Conservation (phyloP, 1,140 invertebrate species). For the Procambarus clarkii region DNA sequence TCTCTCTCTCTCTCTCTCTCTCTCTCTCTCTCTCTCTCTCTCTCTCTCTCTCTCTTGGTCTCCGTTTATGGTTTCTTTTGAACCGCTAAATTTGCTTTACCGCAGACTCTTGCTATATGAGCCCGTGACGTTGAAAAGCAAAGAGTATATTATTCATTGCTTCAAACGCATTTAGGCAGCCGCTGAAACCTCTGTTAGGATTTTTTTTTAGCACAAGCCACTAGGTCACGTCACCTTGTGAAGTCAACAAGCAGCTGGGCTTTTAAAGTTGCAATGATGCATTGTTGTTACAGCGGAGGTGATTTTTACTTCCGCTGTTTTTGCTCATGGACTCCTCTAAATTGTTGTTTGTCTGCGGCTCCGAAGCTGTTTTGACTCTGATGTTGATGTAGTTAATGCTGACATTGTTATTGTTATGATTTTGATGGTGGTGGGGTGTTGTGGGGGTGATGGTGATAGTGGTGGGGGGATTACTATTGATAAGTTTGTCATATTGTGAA, state of each 20-base stretch:
- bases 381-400: not conserved
- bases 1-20: constrained; percentile 4
- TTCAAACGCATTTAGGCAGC: too few relatives aligned
- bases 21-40: constrained; percentile 1
- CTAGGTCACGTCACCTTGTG: not conserved
- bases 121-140: too few relatives aligned
- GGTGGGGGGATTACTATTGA: too few relatives aligned
- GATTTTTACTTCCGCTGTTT: not conserved
- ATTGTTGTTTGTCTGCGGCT: too few relatives aligned
- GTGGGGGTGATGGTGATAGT: too few relatives aligned
- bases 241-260: not conserved
- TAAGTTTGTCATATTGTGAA: too few relatives aligned
- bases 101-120: too few relatives aligned
- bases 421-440: too few relatives aligned
- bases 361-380: not conserved
- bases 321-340: not conserved
- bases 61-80: not conserved
- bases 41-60: not conserved
- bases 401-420: too few relatives aligned
- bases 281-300: too few relatives aligned
- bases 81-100: not conserved
- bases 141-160: too few relatives aligned
- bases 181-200: too few relatives aligned
- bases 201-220: not conserved
- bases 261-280: not conserved